Base-by-base conservation (phyloP, 2,113 vertebrate genomes). In the Tringa solitaria region DNA sequence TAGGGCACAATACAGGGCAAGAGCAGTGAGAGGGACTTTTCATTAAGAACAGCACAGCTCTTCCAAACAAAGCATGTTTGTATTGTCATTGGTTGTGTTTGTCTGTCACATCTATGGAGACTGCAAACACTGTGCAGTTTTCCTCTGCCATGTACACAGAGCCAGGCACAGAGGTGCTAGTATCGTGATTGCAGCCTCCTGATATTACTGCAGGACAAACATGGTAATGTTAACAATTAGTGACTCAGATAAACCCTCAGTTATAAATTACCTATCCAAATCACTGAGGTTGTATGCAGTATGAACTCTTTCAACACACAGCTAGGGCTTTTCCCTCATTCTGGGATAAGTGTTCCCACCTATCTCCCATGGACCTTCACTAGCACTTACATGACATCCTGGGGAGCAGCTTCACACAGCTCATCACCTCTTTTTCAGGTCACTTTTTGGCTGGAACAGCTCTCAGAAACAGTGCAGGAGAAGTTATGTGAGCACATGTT, bases 301-400 rank as follows among this genome's bases (percentile, higher is more conserved):
- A 51, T 41, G 73, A 85, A 69, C 18, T 51, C 28, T 77, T 70
- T 50, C 1, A 6, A 50, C 41, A 50, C 5, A 17, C 8, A 60
- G 18, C 65, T 75, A 48, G 27, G 86, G 20, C 14, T 86, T 35
- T 53, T 77, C 45, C 23, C 41, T 56, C 18, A 23, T 67, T 41
- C 70, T 46, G 23, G 33, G 15, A 45, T n/a, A 17, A 0, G 0
- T 28, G 10, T 65, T 80, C 16, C 39, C 21, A 48, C 23, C 23
- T 73, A 5, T 46, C 12, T 56, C 33, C 46, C 43, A 30, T 1
- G 4, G 26, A 37, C 35, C 22, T 72, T 12, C 32, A 30, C 26
- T 68, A 86, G 59, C 28, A 18, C 41, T 65, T 65, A 57, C 0
- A 4, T 28, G 43, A 80, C n/a, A 8, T 87, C 14, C 33, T n/a